These are phyloP conservation scores for Unio pictorum DNA, from an alignment of 2,888 invertebrate genomes.

Conservation along the genomic window DNA sequence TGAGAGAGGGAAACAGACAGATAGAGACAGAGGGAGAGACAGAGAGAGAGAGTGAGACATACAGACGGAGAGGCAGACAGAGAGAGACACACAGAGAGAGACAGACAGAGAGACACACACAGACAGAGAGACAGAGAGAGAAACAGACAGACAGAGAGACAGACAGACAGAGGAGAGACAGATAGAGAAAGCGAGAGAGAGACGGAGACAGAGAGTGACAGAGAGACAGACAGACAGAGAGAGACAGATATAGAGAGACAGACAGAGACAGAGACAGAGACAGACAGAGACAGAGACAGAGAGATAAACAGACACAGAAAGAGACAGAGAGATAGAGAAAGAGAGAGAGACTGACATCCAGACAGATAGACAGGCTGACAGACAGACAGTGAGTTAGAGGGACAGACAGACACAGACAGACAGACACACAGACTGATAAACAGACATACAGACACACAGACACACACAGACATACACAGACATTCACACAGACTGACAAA, in stretches of 20 bases:
- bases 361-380: neutral
- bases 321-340: no score
- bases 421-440: neutral
- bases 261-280: neutral
- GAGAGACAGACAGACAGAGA: no score
- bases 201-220: neutral
- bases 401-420: neutral
- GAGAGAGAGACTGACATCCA: no score
- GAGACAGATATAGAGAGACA: neutral
- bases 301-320: no score
- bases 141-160: neutral
- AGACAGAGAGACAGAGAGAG: neutral
- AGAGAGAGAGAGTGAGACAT: no score
- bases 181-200: neutral
- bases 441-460: no score
- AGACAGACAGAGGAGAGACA: neutral
- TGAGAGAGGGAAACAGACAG: neutral
- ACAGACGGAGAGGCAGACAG: neutral
- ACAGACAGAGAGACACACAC: neutral
- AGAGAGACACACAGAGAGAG: neutral
- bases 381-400: neutral
- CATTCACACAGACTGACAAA: no score
- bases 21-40: no score
- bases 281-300: neutral
- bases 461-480: no score